Evolutionary conservation across 37 sponge, comb jelly and placozoan genomes (phyloP).

Genomic region (Halichondria panicea): DNA sequence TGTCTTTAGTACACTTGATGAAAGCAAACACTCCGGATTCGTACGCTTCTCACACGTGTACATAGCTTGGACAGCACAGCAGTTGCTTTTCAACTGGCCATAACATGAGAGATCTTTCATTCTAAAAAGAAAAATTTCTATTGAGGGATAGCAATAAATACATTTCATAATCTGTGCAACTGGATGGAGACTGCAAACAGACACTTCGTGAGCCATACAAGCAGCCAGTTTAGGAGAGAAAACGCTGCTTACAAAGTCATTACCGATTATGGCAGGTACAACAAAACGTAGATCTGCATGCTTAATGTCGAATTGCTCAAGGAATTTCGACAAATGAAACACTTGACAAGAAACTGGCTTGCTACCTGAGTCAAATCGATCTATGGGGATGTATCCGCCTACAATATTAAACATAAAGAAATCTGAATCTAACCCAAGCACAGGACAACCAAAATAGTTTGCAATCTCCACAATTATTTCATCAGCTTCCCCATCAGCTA

Average conservation of each 20-base stretch:
- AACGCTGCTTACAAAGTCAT: too few relatives aligned
- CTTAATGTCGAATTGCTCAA: constrained; percentile 4
- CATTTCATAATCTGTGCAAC: too few relatives aligned
- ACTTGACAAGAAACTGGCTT: constrained; percentile 44
- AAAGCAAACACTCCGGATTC: too few relatives aligned
- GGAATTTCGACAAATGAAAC: constrained; percentile 27
- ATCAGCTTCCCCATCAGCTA: constrained; percentile 84
- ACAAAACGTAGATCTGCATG: constrained; percentile 22
- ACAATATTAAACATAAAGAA: constrained; percentile 68
- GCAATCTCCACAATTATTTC: constrained; percentile 47
- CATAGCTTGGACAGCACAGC: too few relatives aligned
- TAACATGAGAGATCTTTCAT: too few relatives aligned
- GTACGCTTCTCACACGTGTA: too few relatives aligned
- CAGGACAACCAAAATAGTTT: constrained; percentile 57
- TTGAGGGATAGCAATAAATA: too few relatives aligned
- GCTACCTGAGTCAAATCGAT: constrained; percentile 41
- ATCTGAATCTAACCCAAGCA: constrained; percentile 74
- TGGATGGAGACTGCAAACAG: too few relatives aligned
- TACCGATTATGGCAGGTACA: constrained; percentile 68
- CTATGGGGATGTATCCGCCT: constrained; percentile 67
- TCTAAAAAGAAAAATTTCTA: too few relatives aligned
- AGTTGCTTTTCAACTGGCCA: too few relatives aligned
- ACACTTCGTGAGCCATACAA: too few relatives aligned
- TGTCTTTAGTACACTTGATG: constrained; percentile 8
- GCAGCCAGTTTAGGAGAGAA: too few relatives aligned